Conservation (phyloP, 2,113 vertebrate genomes). For the Lasiurus borealis region DNA sequence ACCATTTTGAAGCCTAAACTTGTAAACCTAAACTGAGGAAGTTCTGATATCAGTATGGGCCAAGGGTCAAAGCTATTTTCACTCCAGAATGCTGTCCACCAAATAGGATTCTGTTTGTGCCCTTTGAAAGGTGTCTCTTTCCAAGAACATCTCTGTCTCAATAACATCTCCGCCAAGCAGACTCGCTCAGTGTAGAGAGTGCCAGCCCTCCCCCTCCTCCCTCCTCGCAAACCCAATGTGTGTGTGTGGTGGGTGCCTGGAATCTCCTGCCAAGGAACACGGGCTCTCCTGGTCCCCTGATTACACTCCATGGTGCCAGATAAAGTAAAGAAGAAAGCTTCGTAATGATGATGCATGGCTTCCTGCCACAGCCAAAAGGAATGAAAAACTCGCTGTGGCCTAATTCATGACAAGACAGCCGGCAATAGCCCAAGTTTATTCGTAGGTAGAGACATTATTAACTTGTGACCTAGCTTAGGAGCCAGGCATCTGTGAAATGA, state of each 20-base stretch:
- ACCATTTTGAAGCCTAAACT: background rate
- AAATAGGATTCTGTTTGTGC: background rate
- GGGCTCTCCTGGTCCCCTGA: conserved; percentile 60
- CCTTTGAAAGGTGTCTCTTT: conserved; percentile 17
- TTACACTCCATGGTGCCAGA: conserved; percentile 65
- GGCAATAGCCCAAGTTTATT: conserved; percentile 75
- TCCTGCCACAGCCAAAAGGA: conserved; percentile 52
- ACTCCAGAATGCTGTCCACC: background rate
- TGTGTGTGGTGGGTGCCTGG: conserved; percentile 45
- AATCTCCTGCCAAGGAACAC: conserved; percentile 65
- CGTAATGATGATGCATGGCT: conserved; percentile 67
- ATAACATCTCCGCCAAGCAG: background rate
- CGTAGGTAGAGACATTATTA: conserved; percentile 75
- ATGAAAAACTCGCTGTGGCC: conserved; percentile 51
- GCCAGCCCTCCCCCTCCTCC: background rate
- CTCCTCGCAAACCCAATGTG: conserved; percentile 57
- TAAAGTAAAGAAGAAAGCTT: conserved; percentile 76
- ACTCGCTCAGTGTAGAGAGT: background rate
- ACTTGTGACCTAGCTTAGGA: conserved; percentile 75
- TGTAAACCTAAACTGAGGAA: background rate
- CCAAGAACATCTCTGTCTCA: conserved; percentile 16
- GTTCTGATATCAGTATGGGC: background rate
- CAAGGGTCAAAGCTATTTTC: conserved; percentile 5
- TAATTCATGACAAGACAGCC: conserved; percentile 63
- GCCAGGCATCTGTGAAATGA: conserved; percentile 79